A percentile compares a stretch with the other conserved stretches of the same genome.
phyloP scores from a whole-genome alignment of 1,140 invertebrate species.

The Psilanteris sp. region DNA sequence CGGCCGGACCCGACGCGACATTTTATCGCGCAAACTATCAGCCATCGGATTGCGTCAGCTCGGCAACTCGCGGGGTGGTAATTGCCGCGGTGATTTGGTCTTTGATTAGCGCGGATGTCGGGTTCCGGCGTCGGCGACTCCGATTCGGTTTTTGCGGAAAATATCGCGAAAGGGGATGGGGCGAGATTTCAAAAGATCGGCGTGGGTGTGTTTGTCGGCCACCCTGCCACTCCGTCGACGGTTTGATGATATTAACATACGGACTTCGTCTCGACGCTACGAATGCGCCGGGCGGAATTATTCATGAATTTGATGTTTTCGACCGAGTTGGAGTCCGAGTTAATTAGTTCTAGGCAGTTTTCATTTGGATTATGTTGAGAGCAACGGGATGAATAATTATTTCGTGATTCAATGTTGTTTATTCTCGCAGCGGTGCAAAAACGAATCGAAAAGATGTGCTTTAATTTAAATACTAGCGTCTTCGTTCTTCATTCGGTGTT shows the following conservation, averaged over 20 bases:
- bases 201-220: constrained; percentile 55
- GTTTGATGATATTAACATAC: constrained; percentile 35
- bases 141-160: constrained; percentile 32
- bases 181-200: constrained; percentile 39
- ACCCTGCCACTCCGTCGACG: constrained; percentile 17
- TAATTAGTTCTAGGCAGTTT: constrained; percentile 2
- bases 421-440: too few relatives aligned
- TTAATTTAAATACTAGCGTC: too few relatives aligned
- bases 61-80: constrained; percentile 36
- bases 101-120: constrained; percentile 1
- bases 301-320: constrained; percentile 34
- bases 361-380: too few relatives aligned
- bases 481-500: too few relatives aligned
- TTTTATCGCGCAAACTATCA: constrained; percentile 10
- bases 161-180: constrained; percentile 43
- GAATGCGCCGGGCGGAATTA: constrained; percentile 33
- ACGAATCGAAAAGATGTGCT: too few relatives aligned
- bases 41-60: constrained; percentile 27
- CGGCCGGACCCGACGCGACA: constrained; percentile 1
- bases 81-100: constrained; percentile 10
- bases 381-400: too few relatives aligned
- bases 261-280: constrained; percentile 34
- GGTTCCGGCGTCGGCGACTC: constrained; percentile 11
- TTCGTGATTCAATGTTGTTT: too few relatives aligned
- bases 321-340: neutral